Percentiles rank a stretch among this genome's conserved stretches.
phyloP scores from a whole-genome alignment of 1,140 invertebrate species.

The Melitaea cinxia region DNA sequence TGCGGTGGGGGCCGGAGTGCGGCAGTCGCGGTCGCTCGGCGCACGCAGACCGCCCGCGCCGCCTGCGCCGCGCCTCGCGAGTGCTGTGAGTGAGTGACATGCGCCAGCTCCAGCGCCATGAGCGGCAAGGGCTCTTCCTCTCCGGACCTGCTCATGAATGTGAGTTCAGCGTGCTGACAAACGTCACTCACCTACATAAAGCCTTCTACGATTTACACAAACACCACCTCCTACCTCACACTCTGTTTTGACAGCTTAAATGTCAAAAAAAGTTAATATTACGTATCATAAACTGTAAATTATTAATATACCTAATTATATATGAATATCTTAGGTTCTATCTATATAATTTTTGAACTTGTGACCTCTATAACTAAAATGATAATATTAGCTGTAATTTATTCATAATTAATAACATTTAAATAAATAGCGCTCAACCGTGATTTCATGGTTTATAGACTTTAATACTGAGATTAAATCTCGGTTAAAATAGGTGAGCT shows the following conservation, averaged over 20 bases:
- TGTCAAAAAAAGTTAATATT: conserved; percentile 8
- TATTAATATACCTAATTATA: too few species aligned
- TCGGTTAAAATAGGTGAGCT: conserved; percentile 50
- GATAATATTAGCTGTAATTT: not conserved
- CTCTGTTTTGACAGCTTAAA: not conserved
- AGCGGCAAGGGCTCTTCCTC: conserved; percentile 79
- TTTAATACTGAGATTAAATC: conserved; percentile 49
- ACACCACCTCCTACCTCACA: not conserved
- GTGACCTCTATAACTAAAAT: not conserved
- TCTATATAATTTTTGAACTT: not conserved
- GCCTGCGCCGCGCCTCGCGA: conserved; percentile 57
- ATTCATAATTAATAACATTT: conserved; percentile 11
- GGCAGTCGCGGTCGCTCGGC: conserved; percentile 70
- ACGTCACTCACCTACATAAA: conserved; percentile 16
- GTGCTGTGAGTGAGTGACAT: conserved; percentile 75
- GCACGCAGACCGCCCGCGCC: conserved; percentile 73
- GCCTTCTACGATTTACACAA: conserved; percentile 18
- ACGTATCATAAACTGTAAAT: not conserved
- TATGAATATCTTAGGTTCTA: not conserved
- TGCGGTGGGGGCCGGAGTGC: conserved; percentile 60
- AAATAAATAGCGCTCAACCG: conserved; percentile 3
- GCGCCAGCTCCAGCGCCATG: conserved; percentile 66
- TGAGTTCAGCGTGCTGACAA: conserved; percentile 61
- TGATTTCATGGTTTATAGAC: conserved; percentile 18
- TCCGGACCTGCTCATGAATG: conserved; percentile 82